Evolutionary conservation across 2,113 vertebrate genomes (phyloP).

Genomic region (Mola mola): DNA sequence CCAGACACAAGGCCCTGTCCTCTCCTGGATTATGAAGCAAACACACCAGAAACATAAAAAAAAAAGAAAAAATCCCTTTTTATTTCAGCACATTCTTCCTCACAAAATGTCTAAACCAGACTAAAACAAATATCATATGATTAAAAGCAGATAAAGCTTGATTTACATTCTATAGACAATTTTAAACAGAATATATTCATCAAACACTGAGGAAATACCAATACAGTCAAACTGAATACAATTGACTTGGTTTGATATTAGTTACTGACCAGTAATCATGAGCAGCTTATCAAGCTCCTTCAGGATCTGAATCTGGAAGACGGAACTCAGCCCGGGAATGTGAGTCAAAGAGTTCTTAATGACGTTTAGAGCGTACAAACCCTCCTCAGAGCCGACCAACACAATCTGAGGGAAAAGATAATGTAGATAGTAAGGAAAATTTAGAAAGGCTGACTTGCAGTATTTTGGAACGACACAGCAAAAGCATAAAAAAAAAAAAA

Average conservation of each 20-base stretch:
- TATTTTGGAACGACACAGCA: too few relatives aligned
- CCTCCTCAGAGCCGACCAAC: slow-evolving; percentile 96
- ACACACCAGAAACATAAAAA: slow-evolving; percentile 10
- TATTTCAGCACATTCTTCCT: background rate
- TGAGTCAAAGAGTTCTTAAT: slow-evolving; percentile 97
- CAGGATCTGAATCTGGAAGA: slow-evolving; percentile 98
- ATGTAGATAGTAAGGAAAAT: background rate
- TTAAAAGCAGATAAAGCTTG: background rate
- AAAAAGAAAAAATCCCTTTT: too few relatives aligned
- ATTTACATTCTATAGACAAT: background rate
- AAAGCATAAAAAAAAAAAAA: too few relatives aligned
- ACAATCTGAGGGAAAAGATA: slow-evolving; percentile 84
- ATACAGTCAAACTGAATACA: background rate
- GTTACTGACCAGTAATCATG: slow-evolving; percentile 91
- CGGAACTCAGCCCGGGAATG: slow-evolving; percentile 92
- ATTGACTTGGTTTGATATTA: background rate
- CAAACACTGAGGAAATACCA: background rate
- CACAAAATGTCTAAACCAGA: too few relatives aligned
- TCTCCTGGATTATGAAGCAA: slow-evolving; percentile 82
- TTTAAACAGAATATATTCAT: background rate
- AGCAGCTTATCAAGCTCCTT: slow-evolving; percentile 97
- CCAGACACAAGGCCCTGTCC: slow-evolving; percentile 92
- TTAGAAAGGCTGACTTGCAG: background rate
- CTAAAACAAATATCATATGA: too few relatives aligned
- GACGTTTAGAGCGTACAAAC: slow-evolving; percentile 95